Evolutionary conservation across 2,113 vertebrate genomes (phyloP), one percentile per base, ranked within the genome.

Genomic region (Hepsetus odoe): DNA sequence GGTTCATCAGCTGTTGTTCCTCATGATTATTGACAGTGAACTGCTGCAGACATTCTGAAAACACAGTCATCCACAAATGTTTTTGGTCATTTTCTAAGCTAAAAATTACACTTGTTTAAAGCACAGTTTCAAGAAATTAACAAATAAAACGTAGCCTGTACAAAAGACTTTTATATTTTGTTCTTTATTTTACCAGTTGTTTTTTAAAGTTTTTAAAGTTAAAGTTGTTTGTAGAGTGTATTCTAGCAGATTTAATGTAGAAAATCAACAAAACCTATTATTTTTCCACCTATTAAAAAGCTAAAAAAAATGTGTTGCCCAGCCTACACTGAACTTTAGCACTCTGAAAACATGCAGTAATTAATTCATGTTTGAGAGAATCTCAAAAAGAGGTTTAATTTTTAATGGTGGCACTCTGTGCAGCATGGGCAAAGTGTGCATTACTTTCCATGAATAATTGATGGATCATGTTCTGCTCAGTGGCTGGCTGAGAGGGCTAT

Each of bases 391-490:
- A 86, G 80, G 86, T 87, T 86, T 88, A 72, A 74, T 84, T 72
- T 83, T 83, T 84, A 85, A 83, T 85, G 74, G 72, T 72, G 82
- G 55, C 80, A 70, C 83, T 83, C 49, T 70, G 55, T 49, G 76
- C 80, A 72, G 73, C 67, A 42, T 77, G 76, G 85, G 84, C 83
- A 87, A 89, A 88, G 89, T 89, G 85, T 88, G 86, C 87, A 88
- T 89, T 90, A 89, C 91, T 85, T 80, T 56, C 20, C 55, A 81
- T 92, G 49, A 82, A 93, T 92, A 89, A 91, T 91, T 87, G 76
- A 92, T 90, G 80, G 26, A 64, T 77, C 73, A 74, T 74, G 59
- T 84, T 79, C 82, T 58, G 53, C 73, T 69, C 75, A 82, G 69
- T 77, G 32, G 81, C 38, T 74, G 83, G 76, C 74, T 79, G 59